These are phyloP conservation scores for Brachyrhaphis roseni DNA, from an alignment of 2,797 vertebrate species.

Conservation along the genomic window DNA sequence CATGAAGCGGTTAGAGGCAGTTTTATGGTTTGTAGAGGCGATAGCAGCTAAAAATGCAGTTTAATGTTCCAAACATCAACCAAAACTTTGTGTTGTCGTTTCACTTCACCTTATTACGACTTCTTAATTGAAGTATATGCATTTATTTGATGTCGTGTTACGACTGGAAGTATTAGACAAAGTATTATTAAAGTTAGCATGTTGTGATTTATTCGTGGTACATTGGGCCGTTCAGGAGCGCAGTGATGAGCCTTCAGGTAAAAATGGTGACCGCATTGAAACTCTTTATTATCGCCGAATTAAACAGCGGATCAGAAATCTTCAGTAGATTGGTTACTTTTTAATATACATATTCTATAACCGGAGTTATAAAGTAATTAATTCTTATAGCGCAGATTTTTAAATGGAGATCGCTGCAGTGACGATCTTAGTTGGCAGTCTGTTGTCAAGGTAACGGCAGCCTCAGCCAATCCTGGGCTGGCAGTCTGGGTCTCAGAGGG, in stretches of 20 bases:
- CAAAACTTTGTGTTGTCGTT: not conserved
- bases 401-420: not conserved
- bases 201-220: not conserved
- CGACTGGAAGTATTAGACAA: not conserved
- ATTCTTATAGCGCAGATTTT: not conserved
- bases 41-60: accelerated
- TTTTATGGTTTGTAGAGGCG: accelerated
- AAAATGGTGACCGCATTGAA: accelerated
- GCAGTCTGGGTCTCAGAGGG: not conserved
- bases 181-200: not conserved
- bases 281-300: not conserved
- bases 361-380: accelerated
- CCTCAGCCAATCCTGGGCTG: conserved; percentile 15
- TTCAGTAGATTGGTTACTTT: accelerated
- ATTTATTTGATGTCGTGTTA: not conserved
- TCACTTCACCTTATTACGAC: not conserved
- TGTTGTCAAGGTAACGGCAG: conserved; percentile 42
- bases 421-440: conserved; percentile 12
- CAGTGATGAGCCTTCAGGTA: not conserved
- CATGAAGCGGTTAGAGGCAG: accelerated
- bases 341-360: accelerated
- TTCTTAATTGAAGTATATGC: not conserved
- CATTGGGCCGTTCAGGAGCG: not conserved
- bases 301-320: accelerated
- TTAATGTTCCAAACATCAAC: not conserved